Percentiles rank a stretch among this genome's conserved stretches.
These are phyloP conservation scores for Mechanitis messenoides DNA, from an alignment of 2,888 invertebrate genomes.

Conservation along the genomic window DNA sequence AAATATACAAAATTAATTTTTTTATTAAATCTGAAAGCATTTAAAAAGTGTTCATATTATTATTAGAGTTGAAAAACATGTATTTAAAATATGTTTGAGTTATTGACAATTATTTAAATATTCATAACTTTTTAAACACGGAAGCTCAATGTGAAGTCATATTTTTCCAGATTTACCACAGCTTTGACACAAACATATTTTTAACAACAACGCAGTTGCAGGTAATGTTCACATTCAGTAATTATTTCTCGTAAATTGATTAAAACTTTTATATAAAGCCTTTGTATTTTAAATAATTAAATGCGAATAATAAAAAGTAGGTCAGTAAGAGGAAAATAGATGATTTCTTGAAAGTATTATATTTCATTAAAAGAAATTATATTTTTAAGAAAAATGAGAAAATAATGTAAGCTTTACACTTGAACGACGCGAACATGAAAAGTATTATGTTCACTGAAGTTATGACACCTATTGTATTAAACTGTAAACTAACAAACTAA, in stretches of 20 bases:
- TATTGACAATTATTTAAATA: too few relatives aligned
- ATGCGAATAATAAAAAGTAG: neutral
- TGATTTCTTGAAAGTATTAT: too few relatives aligned
- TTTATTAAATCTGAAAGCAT: too few relatives aligned
- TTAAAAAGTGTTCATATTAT: too few relatives aligned
- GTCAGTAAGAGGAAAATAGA: too few relatives aligned
- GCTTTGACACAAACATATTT: neutral
- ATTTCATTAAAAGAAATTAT: neutral
- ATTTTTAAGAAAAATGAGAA: neutral
- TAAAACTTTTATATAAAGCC: neutral
- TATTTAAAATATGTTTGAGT: too few relatives aligned
- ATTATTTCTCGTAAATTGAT: neutral
- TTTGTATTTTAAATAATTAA: neutral
- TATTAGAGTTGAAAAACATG: too few relatives aligned
- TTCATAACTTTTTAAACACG: too few relatives aligned
- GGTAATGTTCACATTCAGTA: neutral
- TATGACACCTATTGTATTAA: constrained; percentile 3
- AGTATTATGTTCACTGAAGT: neutral
- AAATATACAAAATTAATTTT: too few relatives aligned
- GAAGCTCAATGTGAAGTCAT: too few relatives aligned
- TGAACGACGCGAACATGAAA: neutral
- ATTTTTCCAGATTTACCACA: neutral
- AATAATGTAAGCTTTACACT: neutral
- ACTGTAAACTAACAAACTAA: neutral
- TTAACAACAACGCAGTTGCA: neutral